phyloP scores from a whole-genome alignment of 2,888 invertebrate species.

The Apamea monoglypha region DNA sequence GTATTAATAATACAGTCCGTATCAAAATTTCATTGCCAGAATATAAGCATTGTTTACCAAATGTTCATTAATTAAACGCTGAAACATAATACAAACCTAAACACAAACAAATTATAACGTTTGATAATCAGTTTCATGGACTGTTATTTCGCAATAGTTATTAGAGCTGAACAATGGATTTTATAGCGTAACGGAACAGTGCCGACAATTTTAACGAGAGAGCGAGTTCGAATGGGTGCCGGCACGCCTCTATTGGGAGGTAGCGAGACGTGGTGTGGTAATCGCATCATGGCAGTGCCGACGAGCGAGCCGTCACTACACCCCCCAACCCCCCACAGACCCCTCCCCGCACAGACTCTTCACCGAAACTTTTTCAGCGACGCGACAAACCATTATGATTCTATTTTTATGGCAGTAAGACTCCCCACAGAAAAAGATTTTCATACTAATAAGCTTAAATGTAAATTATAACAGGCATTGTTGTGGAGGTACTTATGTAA shows the following conservation, averaged over 20 bases:
- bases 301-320: constrained; percentile 69
- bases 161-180: constrained; percentile 88
- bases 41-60: constrained; percentile 2
- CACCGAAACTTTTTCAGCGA: constrained; percentile 82
- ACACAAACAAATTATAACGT: constrained; percentile 38
- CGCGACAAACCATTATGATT: constrained; percentile 88
- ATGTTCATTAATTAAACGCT: constrained; percentile 12
- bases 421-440: constrained; percentile 75
- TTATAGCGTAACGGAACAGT: constrained; percentile 86
- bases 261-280: constrained; percentile 92
- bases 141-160: constrained; percentile 88
- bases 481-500: constrained; percentile 59
- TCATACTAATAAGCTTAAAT: constrained; percentile 82
- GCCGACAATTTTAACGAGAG: constrained; percentile 88
- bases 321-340: constrained; percentile 42
- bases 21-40: neutral
- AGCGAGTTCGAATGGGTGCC: constrained; percentile 83
- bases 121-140: constrained; percentile 81
- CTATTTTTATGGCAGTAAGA: constrained; percentile 86
- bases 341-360: constrained; percentile 71
- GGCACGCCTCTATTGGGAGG: constrained; percentile 88
- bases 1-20: neutral
- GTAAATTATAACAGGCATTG: constrained; percentile 70
- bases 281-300: constrained; percentile 91
- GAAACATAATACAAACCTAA: constrained; percentile 45